Base-by-base conservation (phyloP, 1,140 invertebrate species). In the Phymastichus coffea region DNA sequence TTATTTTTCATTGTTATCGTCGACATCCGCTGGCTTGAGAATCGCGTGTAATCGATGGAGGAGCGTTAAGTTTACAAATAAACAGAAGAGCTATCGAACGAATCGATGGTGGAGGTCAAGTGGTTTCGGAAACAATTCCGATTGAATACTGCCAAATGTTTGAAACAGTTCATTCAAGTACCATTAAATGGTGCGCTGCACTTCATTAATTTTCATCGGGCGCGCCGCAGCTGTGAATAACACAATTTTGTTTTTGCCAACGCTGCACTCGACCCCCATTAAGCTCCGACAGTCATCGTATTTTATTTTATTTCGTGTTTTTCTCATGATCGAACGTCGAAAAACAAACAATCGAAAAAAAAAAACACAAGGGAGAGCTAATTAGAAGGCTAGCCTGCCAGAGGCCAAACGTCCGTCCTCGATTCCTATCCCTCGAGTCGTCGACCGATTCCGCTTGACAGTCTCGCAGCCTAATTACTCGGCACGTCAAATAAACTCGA, bases 391-490 rank as follows among this genome's bases (percentile, higher is more conserved):
- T 61, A 67, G 44, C 66, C 66, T 67, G 65, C 66, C 44, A 28
- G 54, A 43, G 44, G 57, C 25, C 15, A 38, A 20, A 65, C 64
- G 66, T 61, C 53, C 35, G 54, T 64, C 55, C 55, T 57, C 30
- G 46, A 35, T 63, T 63, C 44, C 64, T 65, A 61, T 60, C 57
- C 58, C 57, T n/a, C n/a, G n/a, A n/a, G n/a, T n/a, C n/a, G n/a
- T n/a, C n/a, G n/a, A n/a, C n/a, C n/a, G n/a, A n/a, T n/a, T n/a
- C n/a, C n/a, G n/a, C n/a, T n/a, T n/a, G n/a, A 66, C 62, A 64
- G 67, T 64, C 68, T 67, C 57, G 61, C 61, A 57, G 65, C 67
- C 65, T 71, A 71, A 71, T 71, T 71, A 70, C 65, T 70, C 66
- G n/a, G n/a, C n/a, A n/a, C 63, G 64, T 62, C 64, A 56, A 63